These are phyloP conservation scores for Sylvilagus floridanus DNA, from an alignment of 2,797 vertebrate genomes.

Conservation along the genomic window DNA sequence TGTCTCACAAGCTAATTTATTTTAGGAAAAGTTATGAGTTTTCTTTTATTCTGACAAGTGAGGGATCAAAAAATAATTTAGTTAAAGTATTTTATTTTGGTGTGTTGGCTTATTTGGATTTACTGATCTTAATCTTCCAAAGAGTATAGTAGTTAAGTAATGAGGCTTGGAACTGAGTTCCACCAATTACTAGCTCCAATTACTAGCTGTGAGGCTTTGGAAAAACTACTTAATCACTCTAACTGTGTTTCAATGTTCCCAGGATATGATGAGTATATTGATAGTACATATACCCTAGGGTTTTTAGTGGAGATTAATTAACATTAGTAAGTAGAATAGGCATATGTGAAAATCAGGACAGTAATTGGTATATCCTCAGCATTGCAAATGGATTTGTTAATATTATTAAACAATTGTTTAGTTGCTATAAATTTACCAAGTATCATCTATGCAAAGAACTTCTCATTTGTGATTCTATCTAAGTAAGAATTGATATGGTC, in stretches of 20 bases:
- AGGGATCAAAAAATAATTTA: conserved; percentile 50
- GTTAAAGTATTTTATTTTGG: conserved; percentile 28
- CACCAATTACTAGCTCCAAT: background rate
- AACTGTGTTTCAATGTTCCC: background rate
- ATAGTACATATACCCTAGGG: background rate
- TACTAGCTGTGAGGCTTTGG: background rate
- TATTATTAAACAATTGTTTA: conserved; percentile 40
- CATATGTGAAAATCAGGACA: background rate
- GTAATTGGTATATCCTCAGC: background rate
- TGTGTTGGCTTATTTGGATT: background rate
- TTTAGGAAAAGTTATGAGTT: background rate
- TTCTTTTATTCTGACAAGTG: background rate
- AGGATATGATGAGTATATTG: background rate
- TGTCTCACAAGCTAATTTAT: background rate
- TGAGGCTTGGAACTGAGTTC: background rate
- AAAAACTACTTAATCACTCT: background rate
- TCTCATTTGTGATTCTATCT: conserved; percentile 13
- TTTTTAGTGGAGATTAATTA: background rate
- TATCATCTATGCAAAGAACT: background rate
- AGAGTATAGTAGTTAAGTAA: background rate
- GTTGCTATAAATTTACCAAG: background rate
- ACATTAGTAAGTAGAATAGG: background rate
- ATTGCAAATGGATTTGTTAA: background rate
- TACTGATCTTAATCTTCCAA: conserved; percentile 45
- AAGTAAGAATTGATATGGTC: conserved; percentile 17